phyloP scores from a whole-genome alignment of 2,888 invertebrate genomes.

The Panopea generosa region DNA sequence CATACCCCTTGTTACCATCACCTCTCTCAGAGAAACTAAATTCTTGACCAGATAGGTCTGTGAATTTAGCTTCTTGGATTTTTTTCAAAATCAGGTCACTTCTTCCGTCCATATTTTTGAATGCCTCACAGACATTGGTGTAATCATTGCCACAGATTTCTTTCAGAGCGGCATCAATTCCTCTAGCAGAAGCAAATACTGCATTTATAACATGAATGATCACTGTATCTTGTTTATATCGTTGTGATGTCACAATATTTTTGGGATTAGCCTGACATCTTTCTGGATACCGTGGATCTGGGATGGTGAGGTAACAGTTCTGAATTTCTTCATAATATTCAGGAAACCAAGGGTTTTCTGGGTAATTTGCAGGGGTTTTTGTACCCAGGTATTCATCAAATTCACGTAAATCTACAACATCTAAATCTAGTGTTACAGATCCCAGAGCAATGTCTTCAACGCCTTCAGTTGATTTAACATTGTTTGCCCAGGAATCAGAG shows the following conservation, averaged over 20 bases:
- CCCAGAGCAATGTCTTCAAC: conserved; percentile 66
- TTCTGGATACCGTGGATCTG: conserved; percentile 56
- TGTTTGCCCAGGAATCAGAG: conserved; percentile 78
- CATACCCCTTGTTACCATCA: conserved; percentile 79
- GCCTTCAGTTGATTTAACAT: conserved; percentile 64
- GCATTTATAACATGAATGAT: conserved; percentile 82
- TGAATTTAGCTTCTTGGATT: conserved; percentile 72
- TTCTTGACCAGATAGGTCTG: conserved; percentile 70
- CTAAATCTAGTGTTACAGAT: conserved; percentile 74
- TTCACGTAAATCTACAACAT: conserved; percentile 71
- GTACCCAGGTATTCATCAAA: conserved; percentile 78
- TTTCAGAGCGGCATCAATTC: conserved; percentile 74
- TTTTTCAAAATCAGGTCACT: conserved; percentile 66
- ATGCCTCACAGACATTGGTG: conserved; percentile 78
- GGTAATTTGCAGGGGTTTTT: conserved; percentile 76
- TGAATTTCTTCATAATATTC: conserved; percentile 85
- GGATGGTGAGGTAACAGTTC: conserved; percentile 80
- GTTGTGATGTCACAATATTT: conserved; percentile 62
- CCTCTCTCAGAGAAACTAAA: conserved; percentile 73
- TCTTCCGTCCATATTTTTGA: conserved; percentile 63
- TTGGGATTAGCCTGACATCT: conserved; percentile 63
- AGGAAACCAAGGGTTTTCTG: conserved; percentile 85
- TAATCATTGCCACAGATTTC: conserved; percentile 75
- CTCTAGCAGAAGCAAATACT: conserved; percentile 80
- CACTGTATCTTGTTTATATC: conserved; percentile 78